These are phyloP conservation scores for Morone chrysops DNA, from an alignment of 2,113 vertebrate species.

Conservation along the genomic window DNA sequence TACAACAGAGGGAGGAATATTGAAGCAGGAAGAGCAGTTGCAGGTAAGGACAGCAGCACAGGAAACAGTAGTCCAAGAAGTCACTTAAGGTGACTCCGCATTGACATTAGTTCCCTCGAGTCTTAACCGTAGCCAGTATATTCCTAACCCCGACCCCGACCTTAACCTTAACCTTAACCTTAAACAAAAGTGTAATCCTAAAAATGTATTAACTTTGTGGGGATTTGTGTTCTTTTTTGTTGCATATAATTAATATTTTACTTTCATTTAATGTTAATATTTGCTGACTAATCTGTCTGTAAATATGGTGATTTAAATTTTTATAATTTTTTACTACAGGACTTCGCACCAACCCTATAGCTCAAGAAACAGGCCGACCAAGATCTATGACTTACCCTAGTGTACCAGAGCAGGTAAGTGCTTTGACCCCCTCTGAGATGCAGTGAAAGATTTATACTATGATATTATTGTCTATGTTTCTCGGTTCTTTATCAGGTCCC, in stretches of 20 bases:
- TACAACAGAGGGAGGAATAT: background rate
- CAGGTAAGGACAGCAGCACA: background rate
- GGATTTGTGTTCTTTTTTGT: background rate
- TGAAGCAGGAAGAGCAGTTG: background rate
- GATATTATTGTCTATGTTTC: background rate
- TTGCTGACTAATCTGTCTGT: background rate
- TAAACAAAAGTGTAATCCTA: no score
- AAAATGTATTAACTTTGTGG: no score
- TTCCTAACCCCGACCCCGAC: no score
- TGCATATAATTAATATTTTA: background rate
- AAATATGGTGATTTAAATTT: background rate
- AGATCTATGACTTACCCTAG: background rate
- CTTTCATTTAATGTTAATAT: background rate
- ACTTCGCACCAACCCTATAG: background rate
- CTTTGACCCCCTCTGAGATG: background rate
- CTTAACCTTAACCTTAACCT: no score
- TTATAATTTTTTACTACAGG: conserved; percentile 3
- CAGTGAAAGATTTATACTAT: background rate
- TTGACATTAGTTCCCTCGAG: background rate
- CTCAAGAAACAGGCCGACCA: conserved; percentile 9
- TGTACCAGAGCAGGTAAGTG: conserved; percentile 20
- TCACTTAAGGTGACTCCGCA: background rate
- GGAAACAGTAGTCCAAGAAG: background rate
- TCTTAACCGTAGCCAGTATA: no score
- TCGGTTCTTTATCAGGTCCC: background rate